Base-by-base conservation (phyloP, 2,888 invertebrate genomes). In the Lasioglossum villosulum region DNA sequence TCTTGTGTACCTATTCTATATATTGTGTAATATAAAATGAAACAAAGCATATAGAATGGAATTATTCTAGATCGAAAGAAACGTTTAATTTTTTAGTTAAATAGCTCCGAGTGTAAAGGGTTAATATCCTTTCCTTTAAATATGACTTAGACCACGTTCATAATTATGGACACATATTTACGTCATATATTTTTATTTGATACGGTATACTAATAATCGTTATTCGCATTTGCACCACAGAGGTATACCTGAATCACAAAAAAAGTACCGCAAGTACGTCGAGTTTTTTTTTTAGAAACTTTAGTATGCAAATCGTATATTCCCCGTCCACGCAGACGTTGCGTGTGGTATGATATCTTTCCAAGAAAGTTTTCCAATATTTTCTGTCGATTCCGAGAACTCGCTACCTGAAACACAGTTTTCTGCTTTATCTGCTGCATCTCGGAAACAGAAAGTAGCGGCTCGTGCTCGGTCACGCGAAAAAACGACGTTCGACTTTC, bases 391-490 rank as follows among this genome's bases (percentile, higher is more conserved):
- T 70, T 70, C 70, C 19, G 19, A 5, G 70, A 70, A 70, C 23
- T n/a, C 12, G 39, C 70, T 70, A 70, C 70, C 70, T 70, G 70
- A 70, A 39, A 70, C n/a, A 70, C 70, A 70, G 70, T 39, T 39
- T 5, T 37, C 37, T n/a, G 5, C 23, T n/a, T 70, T 70, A 70
- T 70, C 70, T 39, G 70, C 5, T 68, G 70, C 70, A 70, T 70
- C 70, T 70, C 12, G 4, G 23, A 14, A 37, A 70, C 37, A 12
- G 70, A 70, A 70, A 70, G 37, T 39, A 70, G 37, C 39, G 37
- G 70, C 5, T 12, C 2, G 37, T 8, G 42, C 6, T 63, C 63
- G 63, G 42, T 2, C 42, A 42, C 42, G 71, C 42, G 19, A 42
- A 71, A 71, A 42, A 8, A 14, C n/a, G 27, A 16, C 34, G 16